Conservation (phyloP, 2,888 invertebrate genomes). For the Aporophyla nigra region DNA sequence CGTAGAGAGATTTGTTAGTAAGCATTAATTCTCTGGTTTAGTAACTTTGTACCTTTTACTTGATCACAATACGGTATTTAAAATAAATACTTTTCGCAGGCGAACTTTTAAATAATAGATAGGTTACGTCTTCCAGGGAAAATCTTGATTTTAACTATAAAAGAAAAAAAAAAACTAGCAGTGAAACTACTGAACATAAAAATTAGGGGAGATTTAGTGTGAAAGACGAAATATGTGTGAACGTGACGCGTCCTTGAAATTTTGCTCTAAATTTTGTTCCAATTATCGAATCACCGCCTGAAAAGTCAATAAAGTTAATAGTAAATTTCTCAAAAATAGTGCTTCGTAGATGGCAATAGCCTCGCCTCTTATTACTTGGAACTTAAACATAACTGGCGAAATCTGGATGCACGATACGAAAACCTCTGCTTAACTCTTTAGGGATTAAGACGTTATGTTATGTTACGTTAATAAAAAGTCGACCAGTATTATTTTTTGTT, state of each 20-base stretch:
- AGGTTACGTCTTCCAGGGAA: not conserved
- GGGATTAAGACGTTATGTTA: too few species aligned
- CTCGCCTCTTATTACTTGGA: too few species aligned
- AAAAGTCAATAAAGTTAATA: not conserved
- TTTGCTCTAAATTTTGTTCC: too few species aligned
- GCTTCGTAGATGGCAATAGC: not conserved
- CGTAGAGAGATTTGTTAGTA: not conserved
- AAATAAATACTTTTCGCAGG: not conserved
- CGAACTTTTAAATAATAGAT: not conserved
- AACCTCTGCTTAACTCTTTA: not conserved
- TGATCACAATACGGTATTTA: not conserved
- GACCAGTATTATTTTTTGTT: not conserved
- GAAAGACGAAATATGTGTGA: not conserved
- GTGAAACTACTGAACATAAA: too few species aligned
- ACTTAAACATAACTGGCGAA: not conserved
- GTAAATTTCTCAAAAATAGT: not conserved
- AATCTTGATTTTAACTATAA: not conserved
- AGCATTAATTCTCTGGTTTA: not conserved
- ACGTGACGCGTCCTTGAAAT: too few species aligned
- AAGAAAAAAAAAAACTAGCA: not conserved
- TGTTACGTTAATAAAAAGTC: not conserved
- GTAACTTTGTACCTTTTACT: not conserved
- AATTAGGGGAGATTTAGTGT: too few species aligned
- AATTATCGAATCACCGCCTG: too few species aligned
- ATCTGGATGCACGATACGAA: not conserved